phyloP scores from a whole-genome alignment of 2,888 invertebrate species.

The Tethea ocularis region DNA sequence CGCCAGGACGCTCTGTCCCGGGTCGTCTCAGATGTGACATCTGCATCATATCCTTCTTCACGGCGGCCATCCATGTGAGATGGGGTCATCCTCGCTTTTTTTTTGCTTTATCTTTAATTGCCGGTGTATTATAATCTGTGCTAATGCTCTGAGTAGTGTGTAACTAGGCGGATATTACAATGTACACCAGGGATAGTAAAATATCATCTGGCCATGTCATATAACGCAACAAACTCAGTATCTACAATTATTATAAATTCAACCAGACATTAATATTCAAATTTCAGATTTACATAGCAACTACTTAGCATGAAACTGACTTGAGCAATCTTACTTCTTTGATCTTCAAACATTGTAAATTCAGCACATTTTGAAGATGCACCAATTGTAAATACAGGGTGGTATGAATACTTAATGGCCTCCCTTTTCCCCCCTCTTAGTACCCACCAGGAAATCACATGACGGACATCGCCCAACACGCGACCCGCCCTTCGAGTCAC shows the following conservation, averaged over 20 bases:
- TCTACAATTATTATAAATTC: background rate
- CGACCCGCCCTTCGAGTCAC: background rate
- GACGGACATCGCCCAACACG: background rate
- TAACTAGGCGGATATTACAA: too few species aligned
- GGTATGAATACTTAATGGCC: constrained; percentile 1
- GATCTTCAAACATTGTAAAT: constrained; percentile 7
- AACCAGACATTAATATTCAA: constrained; percentile 1
- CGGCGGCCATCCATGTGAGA: too few species aligned
- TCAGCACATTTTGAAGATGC: constrained; percentile 5
- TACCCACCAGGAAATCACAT: background rate
- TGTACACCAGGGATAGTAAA: too few species aligned
- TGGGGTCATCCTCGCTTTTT: too few species aligned
- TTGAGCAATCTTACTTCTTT: background rate
- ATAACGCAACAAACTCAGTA: background rate
- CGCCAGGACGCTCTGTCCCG: too few species aligned
- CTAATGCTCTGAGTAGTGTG: too few species aligned
- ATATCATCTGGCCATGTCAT: background rate
- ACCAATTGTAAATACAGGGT: background rate
- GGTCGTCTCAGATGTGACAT: too few species aligned
- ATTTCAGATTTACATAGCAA: background rate
- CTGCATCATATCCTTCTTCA: too few species aligned
- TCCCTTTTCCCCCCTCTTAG: background rate
- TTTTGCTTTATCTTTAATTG: too few species aligned
- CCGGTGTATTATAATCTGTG: too few species aligned
- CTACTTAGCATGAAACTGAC: background rate